phyloP scores from a whole-genome alignment of 2,113 vertebrate genomes.

The Ranitomeya variabilis region DNA sequence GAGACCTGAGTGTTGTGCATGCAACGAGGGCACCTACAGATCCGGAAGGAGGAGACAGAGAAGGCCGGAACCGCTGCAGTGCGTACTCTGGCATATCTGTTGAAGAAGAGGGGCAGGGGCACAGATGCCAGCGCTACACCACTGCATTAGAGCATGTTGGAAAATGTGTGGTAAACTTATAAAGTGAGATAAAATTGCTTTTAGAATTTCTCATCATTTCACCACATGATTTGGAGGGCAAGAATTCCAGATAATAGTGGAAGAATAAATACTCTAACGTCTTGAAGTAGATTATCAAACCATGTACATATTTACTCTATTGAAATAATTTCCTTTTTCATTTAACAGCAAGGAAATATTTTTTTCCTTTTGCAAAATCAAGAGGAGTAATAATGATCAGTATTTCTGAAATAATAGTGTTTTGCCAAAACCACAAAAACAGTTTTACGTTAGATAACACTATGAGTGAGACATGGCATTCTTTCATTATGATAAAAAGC shows the following conservation, averaged over 20 bases:
- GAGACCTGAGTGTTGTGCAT: too few species aligned
- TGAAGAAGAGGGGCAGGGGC: too few species aligned
- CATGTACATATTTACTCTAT: background rate
- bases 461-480: conserved; percentile 2
- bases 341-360: background rate
- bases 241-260: background rate
- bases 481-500: background rate
- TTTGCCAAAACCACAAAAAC: conserved; percentile 30
- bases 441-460: background rate
- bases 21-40: too few species aligned
- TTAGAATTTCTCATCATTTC: background rate
- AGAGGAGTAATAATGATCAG: background rate
- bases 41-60: too few species aligned
- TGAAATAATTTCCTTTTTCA: background rate
- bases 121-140: too few species aligned
- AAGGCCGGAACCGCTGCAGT: too few species aligned
- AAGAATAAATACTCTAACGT: background rate
- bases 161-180: background rate
- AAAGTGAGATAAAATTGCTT: background rate
- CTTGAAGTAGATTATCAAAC: background rate
- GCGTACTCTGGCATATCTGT: too few species aligned
- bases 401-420: background rate
- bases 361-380: background rate
- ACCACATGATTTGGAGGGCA: background rate
- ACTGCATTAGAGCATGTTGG: background rate